phyloP scores from a whole-genome alignment of 2,113 vertebrate genomes.

The Aramus guarauna region DNA sequence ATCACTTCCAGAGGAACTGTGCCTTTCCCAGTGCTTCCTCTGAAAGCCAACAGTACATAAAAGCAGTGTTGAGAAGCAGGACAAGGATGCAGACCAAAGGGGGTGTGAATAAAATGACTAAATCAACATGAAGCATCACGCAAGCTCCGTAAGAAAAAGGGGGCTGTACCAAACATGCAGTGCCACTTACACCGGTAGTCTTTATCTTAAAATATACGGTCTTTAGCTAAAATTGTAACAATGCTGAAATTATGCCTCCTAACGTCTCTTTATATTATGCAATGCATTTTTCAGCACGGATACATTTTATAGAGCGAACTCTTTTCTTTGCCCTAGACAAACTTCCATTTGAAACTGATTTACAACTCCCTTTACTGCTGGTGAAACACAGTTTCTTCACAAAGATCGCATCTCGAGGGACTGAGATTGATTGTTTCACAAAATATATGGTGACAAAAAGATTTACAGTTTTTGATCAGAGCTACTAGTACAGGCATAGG shows the following conservation, averaged over 20 bases:
- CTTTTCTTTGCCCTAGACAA: slow-evolving; percentile 3
- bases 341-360: slow-evolving; percentile 52
- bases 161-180: neutral
- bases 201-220: neutral
- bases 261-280: neutral
- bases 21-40: neutral
- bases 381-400: neutral
- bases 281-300: slow-evolving; percentile 13
- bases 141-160: neutral
- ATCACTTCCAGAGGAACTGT: neutral
- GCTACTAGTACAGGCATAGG: neutral
- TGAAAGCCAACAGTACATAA: neutral
- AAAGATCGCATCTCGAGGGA: slow-evolving; percentile 34
- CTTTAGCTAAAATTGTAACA: neutral
- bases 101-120: neutral
- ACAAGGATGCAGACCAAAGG: neutral
- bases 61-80: neutral
- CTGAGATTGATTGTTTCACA: slow-evolving; percentile 61
- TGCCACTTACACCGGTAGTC: neutral
- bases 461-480: slow-evolving; percentile 67
- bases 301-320: neutral
- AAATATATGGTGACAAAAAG: slow-evolving; percentile 63
- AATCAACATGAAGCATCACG: neutral
- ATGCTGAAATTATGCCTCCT: neutral
- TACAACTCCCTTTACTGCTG: slow-evolving; percentile 19